Conservation (phyloP, 1,140 invertebrate genomes). For the Kradibia gibbosae region DNA sequence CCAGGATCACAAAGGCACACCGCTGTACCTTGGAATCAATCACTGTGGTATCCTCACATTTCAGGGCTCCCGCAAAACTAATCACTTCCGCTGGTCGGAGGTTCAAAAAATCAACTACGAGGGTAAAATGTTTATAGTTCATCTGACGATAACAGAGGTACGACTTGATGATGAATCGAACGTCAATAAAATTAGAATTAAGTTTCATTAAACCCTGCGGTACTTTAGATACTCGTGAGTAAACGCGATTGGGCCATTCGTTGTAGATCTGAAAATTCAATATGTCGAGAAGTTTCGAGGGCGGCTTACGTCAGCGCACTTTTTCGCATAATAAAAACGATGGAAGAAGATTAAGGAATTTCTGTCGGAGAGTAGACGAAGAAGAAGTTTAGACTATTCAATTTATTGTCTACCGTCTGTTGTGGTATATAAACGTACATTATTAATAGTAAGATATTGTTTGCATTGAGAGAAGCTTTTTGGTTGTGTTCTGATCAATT, state of each 20-base stretch:
- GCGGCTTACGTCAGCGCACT: background rate
- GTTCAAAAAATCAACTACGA: constrained; percentile 97
- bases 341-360: constrained; percentile 23
- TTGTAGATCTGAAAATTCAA: constrained; percentile 4
- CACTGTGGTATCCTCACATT: constrained; percentile 95
- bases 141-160: constrained; percentile 84
- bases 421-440: constrained; percentile 1
- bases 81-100: constrained; percentile 96
- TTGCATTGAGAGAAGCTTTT: constrained; percentile 9
- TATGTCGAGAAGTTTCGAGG: background rate
- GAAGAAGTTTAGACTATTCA: constrained; percentile 19
- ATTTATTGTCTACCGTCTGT: constrained; percentile 4
- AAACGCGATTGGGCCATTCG: constrained; percentile 5
- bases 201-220: background rate
- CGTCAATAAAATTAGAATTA: background rate
- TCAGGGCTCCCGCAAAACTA: constrained; percentile 91
- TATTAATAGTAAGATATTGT: background rate
- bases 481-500: background rate
- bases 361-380: background rate
- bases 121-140: constrained; percentile 98
- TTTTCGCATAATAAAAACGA: background rate
- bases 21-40: constrained; percentile 95
- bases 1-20: constrained; percentile 90
- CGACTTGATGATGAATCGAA: constrained; percentile 40
- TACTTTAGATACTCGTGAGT: background rate